Base-by-base conservation (phyloP, 2,113 vertebrate genomes). In the Alosa alosa region DNA sequence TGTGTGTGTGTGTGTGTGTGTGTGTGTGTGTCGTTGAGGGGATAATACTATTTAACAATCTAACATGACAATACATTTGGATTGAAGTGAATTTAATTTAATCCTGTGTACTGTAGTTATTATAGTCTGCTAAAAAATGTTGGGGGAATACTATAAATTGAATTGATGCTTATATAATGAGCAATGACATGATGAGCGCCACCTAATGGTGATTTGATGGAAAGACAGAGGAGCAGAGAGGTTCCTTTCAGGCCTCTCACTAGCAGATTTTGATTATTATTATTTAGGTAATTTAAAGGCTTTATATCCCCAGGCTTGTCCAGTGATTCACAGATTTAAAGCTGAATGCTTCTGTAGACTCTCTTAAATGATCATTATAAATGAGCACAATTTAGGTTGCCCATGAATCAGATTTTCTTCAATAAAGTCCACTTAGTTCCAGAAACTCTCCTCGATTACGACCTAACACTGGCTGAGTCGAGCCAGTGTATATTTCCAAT, bases 401-500 rank as follows among this genome's bases (percentile, higher is more conserved):
- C 75, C 50, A 83, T 86, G 86, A 88, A 91, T 92, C 84, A 83
- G 82, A 92, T 92, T 91, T 83, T 81, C 86, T 89, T 88, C 86
- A 87, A 55, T 89, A 83, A 90, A 88, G 86, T 86, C 87, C 39
- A 86, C 85, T 87, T 88, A 88, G 84, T 86, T 90, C 89, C 75
- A 82, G 86, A 88, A 84, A 86, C 82, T 44, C 78, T 82, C 49
- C 18, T 89, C 89, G 92, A 92, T 92, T 91, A 89, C 84, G 87
- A 72, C 84, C 83, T 84, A 57, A 84, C 81, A 83, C 81, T 83
- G 81, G 91, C 91, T 91, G 91, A 91, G 86, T 91, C 86, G 55
- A 90, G 57, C 20, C 92, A 90, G 90, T 92, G 87, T 89, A 89
- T 84, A 64, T 90, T 92, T 92, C 90, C 90, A 92, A 92, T 94